Evolutionary conservation across 2,113 vertebrate genomes (phyloP).

Genomic region (cat (Felis catus)): F.catus_Fca126_mat1.0 CM031412.1:73802001-73802500

Average conservation of each 20-base stretch:
- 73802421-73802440: background rate
- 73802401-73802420: background rate
- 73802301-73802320: background rate
- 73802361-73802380: background rate
- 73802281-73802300: background rate
- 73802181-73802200: background rate
- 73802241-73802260: background rate
- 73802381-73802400: background rate
- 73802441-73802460: background rate
- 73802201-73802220: background rate
- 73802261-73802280: slow-evolving; percentile 5
- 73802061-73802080: accelerated
- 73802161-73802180: background rate
- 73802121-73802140: slow-evolving; percentile 23
- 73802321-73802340: background rate
- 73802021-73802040: accelerated
- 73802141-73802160: background rate
- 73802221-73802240: background rate
- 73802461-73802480: background rate
- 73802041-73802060: background rate
- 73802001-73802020: background rate
- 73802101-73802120: slow-evolving; percentile 21
- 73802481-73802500: background rate
- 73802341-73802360: background rate
- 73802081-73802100: background rate